Evolutionary conservation across 2,888 invertebrate species (phyloP), one percentile per base, ranked within the genome.

Genomic region (Euclidia mi): DNA sequence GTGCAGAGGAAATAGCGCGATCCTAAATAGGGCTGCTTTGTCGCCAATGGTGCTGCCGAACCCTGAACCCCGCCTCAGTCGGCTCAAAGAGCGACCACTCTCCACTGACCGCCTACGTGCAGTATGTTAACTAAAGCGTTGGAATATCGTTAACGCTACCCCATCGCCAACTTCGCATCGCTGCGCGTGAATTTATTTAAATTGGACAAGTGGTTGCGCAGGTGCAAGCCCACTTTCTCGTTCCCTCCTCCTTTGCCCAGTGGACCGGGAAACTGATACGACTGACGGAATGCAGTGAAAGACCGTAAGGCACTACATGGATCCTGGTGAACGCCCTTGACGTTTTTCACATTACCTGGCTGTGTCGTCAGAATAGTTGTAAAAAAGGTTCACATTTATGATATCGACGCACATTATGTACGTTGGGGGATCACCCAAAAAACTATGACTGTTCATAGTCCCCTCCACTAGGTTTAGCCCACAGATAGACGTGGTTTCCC

Each of bases 401-500:
- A n/a, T n/a, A 32, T 32, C n/a, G 11, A 10, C 11, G n/a, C n/a
- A 32, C 2, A n/a, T 3, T 32, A 1, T 32, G 1, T 32, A 11
- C 1, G 1, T 32, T 32, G 3, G n/a, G 11, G 2, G 11, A 32
- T 11, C n/a, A 3, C 31, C 11, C n/a, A n/a, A n/a, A n/a, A 32
- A n/a, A 1, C 31, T 32, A 32, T 3, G 11, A 11, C n/a, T 32
- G 31, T n/a, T 32, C 11, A n/a, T 32, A 32, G 31, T 2, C 3
- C 11, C 31, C 31, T 32, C 11, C 31, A 11, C 31, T 11, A 32
- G 31, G 31, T 32, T 32, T 11, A 32, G 31, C 31, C 31, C 11
- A 10, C 31, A n/a, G n/a, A n/a, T n/a, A 2, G 11, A 32, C 1
- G n/a, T 32, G 31, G 31, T 96, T 85, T 9, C 9, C 28, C 11